phyloP scores from a whole-genome alignment of 1,140 invertebrate species.

The Chironomus tepperi region DNA sequence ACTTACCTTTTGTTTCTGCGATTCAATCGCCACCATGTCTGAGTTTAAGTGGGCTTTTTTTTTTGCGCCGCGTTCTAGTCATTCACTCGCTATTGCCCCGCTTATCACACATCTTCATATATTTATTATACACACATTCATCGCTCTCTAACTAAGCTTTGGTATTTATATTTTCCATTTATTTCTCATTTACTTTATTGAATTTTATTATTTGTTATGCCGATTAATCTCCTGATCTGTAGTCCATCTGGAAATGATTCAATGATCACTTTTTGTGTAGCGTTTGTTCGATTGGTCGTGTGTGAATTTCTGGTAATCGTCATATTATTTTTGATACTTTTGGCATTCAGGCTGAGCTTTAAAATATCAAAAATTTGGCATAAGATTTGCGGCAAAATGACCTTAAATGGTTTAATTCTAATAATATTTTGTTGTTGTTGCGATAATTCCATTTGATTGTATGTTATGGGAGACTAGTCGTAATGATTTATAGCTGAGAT shows the following conservation, averaged over 20 bases:
- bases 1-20: background rate
- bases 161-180: background rate
- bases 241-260: background rate
- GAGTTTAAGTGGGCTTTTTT: conserved; percentile 19
- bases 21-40: conserved; percentile 22
- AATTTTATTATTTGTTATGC: background rate
- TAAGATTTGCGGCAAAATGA: background rate
- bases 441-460: background rate
- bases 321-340: background rate
- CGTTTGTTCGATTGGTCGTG: background rate
- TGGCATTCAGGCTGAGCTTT: background rate
- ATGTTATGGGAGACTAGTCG: background rate
- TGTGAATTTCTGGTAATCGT: background rate
- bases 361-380: background rate
- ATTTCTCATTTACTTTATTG: background rate
- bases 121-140: background rate
- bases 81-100: too few relatives aligned
- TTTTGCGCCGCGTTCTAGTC: background rate
- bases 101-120: background rate
- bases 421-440: background rate
- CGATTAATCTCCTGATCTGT: conserved; percentile 3
- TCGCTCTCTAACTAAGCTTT: background rate
- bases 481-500: conserved; percentile 4
- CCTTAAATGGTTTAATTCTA: conserved; percentile 9
- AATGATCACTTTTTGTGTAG: background rate